Evolutionary conservation across 2,888 invertebrate species (phyloP).

Genomic region (Lithophane leautieri): DNA sequence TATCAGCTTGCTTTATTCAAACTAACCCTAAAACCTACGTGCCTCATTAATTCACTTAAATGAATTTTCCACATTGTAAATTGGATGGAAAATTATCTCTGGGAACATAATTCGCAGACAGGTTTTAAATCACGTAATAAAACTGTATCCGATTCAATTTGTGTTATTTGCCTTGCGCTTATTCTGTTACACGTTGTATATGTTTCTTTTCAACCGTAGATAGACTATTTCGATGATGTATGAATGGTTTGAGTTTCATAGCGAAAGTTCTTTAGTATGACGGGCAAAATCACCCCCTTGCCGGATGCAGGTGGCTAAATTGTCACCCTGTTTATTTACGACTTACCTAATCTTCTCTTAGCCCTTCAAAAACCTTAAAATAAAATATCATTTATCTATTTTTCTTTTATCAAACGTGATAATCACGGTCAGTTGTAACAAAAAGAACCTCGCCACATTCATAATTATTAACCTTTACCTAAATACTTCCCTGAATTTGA

Average conservation of each 20-base stretch:
- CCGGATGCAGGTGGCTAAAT: too few species aligned
- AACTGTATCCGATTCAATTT: constrained; percentile 7
- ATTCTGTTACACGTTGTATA: too few species aligned
- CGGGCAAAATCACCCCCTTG: too few species aligned
- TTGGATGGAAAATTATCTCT: constrained; percentile 22
- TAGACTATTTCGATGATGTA: too few species aligned
- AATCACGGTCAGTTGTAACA: constrained; percentile 1
- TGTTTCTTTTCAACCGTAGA: too few species aligned
- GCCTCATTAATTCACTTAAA: constrained; percentile 23
- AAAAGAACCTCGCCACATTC: constrained; percentile 11
- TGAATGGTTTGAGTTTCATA: too few species aligned
- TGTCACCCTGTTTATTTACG: too few species aligned
- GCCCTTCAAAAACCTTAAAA: neutral
- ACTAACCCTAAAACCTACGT: neutral
- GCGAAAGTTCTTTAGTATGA: too few species aligned
- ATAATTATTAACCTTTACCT: constrained; percentile 37
- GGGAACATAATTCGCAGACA: neutral
- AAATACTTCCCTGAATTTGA: constrained; percentile 60
- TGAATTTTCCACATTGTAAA: constrained; percentile 17
- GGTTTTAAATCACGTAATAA: constrained; percentile 13
- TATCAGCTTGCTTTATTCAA: neutral
- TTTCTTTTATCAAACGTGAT: neutral
- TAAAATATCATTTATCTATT: neutral
- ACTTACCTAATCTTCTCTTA: neutral
- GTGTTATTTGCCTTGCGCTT: too few species aligned